Base-by-base conservation (phyloP, 2,113 vertebrate species). In the Salvelinus alpinus region DNA sequence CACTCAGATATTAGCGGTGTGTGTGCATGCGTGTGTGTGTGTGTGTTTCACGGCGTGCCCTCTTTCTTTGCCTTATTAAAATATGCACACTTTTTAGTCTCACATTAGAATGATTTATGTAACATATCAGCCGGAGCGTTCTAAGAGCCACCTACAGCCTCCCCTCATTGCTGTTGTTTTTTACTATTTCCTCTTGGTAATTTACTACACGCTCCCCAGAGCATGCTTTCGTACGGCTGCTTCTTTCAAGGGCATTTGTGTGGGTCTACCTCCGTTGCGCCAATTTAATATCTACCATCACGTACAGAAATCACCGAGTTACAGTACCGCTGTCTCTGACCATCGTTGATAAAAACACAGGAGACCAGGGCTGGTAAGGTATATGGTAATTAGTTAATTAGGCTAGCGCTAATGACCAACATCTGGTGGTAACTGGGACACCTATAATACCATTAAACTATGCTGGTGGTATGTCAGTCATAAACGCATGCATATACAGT, bases 21-120 rank as follows among this genome's bases (percentile, higher is more conserved):
- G 57, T 18, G 44, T 44, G 38, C 44, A 13, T 64, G 77, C 60
- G 38, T 59, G 57, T 20, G 31, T 59, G 64, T 64, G 48, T 74
- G 71, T 77, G 74, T 44, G 65, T 77, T 79, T 51, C 54, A 59
- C 29, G 24, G 59, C 64, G 73, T 79, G 69, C 71, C 75, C 73
- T 80, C 65, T 85, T 76, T 80, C 72, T 74, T 13, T 78, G 72
- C 74, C 70, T 75, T 88, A 83, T 89, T 92, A 90, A 91, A 89
- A 82, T 84, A 91, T 92, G 89, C 87, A 91, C 78, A 85, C 79
- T 89, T 90, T 91, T 92, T 88, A 86, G 77, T 86, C 83, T 78
- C 79, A 73, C 86, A 91, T 93, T 92, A 90, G 83, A 85, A 89
- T 93, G 92, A 93, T 94, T 93, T 89, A 94, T 94, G 88, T 82